Evolutionary conservation across 2,113 vertebrate species (phyloP).

Genomic region (Pandion haliaetus): DNA sequence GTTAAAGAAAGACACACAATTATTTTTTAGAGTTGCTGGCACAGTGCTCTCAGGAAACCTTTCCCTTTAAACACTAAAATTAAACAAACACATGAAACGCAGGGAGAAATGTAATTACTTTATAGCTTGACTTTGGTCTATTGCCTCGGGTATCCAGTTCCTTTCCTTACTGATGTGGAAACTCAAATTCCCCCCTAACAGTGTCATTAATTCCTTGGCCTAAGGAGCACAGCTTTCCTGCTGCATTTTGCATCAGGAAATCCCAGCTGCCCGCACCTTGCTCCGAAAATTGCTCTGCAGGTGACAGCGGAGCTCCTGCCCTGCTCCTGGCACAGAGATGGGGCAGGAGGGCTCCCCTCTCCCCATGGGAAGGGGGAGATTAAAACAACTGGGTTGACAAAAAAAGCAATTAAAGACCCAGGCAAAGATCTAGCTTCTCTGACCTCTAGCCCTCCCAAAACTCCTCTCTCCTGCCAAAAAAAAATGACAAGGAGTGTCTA

Average conservation of each 20-base stretch:
- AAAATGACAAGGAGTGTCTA: slow-evolving; percentile 26
- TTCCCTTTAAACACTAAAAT: slow-evolving; percentile 65
- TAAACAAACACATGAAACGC: slow-evolving; percentile 62
- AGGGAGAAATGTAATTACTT: slow-evolving; percentile 63
- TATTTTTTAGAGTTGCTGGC: slow-evolving; percentile 53
- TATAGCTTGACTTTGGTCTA: slow-evolving; percentile 67
- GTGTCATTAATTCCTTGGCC: slow-evolving; percentile 59
- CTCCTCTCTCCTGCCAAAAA: slow-evolving; percentile 2
- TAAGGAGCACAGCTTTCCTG: slow-evolving; percentile 25
- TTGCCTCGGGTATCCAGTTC: slow-evolving; percentile 57
- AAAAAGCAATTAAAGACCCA: background rate
- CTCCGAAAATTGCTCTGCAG: background rate
- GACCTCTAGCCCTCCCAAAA: slow-evolving; percentile 4
- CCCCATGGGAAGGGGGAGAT: background rate
- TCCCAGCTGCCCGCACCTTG: slow-evolving; percentile 32
- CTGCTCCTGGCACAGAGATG: background rate
- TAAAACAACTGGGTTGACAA: background rate
- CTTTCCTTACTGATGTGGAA: slow-evolving; percentile 64
- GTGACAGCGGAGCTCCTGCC: background rate
- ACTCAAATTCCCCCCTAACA: slow-evolving; percentile 38
- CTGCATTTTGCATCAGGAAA: slow-evolving; percentile 58
- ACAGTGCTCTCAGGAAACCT: slow-evolving; percentile 42
- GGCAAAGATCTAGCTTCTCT: background rate
- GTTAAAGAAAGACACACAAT: slow-evolving; percentile 32
- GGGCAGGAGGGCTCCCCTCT: background rate